These are phyloP conservation scores for Brachionus asplanchnoidis DNA, from an alignment of 1,140 invertebrate species.

Conservation along the genomic window DNA sequence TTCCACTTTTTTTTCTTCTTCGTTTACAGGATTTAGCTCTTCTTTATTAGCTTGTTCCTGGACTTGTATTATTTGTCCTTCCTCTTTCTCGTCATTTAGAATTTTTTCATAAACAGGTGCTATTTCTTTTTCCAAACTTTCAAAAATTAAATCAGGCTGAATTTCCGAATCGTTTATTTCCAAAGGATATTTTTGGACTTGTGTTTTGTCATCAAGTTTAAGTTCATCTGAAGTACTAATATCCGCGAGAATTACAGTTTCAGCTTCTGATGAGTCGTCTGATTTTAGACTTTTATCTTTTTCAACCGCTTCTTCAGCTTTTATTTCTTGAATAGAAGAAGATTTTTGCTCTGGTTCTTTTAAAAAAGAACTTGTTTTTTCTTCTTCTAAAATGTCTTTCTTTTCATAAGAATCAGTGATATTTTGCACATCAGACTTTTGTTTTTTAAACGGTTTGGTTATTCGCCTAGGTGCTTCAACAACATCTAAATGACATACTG, in stretches of 20 bases:
- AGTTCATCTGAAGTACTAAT: not conserved
- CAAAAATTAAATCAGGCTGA: too few species aligned
- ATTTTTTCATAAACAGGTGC: too few species aligned
- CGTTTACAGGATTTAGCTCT: not conserved
- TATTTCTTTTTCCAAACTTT: too few species aligned
- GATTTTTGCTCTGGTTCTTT: not conserved
- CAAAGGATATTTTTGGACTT: not conserved
- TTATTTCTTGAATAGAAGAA: not conserved
- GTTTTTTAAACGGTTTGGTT: not conserved
- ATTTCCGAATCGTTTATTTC: not conserved
- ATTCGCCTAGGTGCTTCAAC: not conserved
- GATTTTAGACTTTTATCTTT: not conserved
- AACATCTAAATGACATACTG: constrained; percentile 40
- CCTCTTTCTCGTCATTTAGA: too few species aligned
- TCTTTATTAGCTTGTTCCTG: too few species aligned
- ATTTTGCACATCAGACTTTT: constrained; percentile 5
- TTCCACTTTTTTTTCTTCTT: not conserved
- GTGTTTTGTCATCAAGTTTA: not conserved
- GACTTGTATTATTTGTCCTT: too few species aligned
- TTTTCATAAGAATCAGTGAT: not conserved
- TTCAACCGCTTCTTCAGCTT: not conserved
- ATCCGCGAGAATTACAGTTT: not conserved
- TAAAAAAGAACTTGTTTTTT: constrained; percentile 11
- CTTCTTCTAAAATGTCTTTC: not conserved
- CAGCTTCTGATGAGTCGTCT: constrained; percentile 1